These are phyloP conservation scores for cattle (Bos taurus) DNA, from an alignment of 2,113 vertebrate species.

Conservation along the genomic window DNA sequence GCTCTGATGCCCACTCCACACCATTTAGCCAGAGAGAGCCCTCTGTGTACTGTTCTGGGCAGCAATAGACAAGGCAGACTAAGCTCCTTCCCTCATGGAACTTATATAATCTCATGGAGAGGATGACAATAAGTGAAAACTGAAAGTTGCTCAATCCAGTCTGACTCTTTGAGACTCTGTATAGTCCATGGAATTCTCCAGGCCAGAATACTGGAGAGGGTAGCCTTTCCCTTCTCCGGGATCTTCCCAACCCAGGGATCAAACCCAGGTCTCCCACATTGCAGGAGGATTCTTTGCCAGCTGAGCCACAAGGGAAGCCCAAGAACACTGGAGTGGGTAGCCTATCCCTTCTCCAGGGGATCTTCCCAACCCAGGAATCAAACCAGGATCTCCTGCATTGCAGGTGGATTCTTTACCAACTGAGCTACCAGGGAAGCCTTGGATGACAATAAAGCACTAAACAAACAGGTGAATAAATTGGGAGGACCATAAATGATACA, in stretches of 20 bases:
- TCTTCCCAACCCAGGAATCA: neutral
- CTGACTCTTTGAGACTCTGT: neutral
- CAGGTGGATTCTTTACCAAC: neutral
- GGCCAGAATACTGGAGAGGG: neutral
- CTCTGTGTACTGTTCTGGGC: accelerated
- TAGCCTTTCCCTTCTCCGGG: neutral
- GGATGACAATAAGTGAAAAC: neutral
- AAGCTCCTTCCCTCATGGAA: neutral
- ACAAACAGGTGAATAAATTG: neutral
- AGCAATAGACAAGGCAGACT: neutral
- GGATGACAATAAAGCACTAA: neutral
- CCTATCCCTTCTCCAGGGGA: neutral
- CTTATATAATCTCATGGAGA: neutral
- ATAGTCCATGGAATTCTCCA: neutral
- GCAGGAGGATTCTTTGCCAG: neutral
- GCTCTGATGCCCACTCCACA: neutral
- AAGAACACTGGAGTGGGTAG: neutral
- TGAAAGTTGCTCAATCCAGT: neutral
- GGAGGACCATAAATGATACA: neutral
- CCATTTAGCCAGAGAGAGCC: neutral
- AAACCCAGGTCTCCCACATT: neutral
- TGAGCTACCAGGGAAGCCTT: neutral
- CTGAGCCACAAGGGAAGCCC: neutral
- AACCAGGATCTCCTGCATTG: neutral
- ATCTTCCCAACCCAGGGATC: neutral